Evolutionary conservation across 2,113 vertebrate species (phyloP).

Genomic region (Tamias sibiricus): DNA sequence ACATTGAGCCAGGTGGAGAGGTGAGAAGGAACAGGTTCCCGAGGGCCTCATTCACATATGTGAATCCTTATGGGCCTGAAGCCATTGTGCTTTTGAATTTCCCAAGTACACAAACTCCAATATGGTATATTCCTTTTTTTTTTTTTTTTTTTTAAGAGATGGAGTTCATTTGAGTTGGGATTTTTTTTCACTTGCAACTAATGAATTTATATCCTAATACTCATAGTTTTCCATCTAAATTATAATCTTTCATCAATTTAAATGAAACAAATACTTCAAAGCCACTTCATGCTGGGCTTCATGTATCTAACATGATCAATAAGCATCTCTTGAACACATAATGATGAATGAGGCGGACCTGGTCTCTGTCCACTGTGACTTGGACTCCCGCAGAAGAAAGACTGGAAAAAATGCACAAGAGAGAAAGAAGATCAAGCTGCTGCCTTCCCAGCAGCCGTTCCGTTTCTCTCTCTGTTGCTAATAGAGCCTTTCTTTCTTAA

Average conservation of each 20-base stretch:
- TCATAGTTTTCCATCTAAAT: constrained; percentile 27
- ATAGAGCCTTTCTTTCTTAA: neutral
- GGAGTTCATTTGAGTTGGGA: neutral
- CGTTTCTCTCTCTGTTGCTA: neutral
- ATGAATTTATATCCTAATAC: neutral
- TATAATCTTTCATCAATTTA: constrained; percentile 21
- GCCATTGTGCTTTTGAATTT: neutral
- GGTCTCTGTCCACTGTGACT: neutral
- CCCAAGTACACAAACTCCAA: neutral
- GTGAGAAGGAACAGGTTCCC: neutral
- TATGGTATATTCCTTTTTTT: neutral
- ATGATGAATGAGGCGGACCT: neutral
- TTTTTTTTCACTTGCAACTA: neutral
- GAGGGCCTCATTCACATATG: neutral
- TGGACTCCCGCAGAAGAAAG: neutral
- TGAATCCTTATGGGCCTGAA: neutral
- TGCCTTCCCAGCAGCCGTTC: neutral
- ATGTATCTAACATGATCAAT: neutral
- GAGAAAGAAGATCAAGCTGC: neutral
- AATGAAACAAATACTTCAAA: neutral
- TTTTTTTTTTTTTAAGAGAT: neutral
- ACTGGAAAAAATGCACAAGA: neutral
- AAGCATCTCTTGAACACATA: neutral
- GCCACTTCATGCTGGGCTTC: neutral
- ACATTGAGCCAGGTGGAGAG: neutral